Evolutionary conservation across 2,797 vertebrate species (phyloP).

Genomic region (Sciurus vulgaris): DNA sequence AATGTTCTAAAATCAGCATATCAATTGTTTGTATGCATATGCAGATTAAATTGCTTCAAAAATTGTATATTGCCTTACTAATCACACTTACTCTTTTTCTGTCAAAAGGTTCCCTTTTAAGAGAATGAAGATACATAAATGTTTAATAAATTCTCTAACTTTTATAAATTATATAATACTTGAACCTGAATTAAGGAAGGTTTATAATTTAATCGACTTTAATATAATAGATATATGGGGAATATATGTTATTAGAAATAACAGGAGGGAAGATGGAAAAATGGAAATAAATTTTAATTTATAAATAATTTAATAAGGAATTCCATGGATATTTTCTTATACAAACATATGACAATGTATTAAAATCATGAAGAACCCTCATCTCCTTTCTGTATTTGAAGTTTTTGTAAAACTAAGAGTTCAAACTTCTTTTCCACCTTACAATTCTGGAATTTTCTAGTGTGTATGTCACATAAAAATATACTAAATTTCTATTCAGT

Average conservation of each 20-base stretch:
- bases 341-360: neutral
- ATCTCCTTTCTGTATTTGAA: neutral
- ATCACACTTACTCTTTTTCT: slow-evolving; percentile 12
- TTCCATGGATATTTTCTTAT: neutral
- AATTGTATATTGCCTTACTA: slow-evolving; percentile 17
- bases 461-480: neutral
- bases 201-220: slow-evolving; percentile 36
- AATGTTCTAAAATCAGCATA: slow-evolving; percentile 32
- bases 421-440: neutral
- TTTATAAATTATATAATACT: neutral
- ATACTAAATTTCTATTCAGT: slow-evolving; percentile 19
- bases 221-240: neutral
- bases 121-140: neutral
- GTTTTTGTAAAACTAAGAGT: neutral
- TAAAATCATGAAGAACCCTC: neutral
- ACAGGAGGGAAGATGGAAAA: neutral
- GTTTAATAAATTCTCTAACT: slow-evolving; percentile 6
- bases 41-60: slow-evolving; percentile 19
- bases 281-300: neutral
- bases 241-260: neutral
- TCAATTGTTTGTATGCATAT: neutral
- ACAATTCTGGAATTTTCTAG: neutral
- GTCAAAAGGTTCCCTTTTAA: neutral
- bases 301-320: neutral
- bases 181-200: neutral